Percentiles rank a stretch among this genome's conserved stretches.
phyloP scores from a whole-genome alignment of 2,797 vertebrate genomes.

The Leuciscus waleckii region DNA sequence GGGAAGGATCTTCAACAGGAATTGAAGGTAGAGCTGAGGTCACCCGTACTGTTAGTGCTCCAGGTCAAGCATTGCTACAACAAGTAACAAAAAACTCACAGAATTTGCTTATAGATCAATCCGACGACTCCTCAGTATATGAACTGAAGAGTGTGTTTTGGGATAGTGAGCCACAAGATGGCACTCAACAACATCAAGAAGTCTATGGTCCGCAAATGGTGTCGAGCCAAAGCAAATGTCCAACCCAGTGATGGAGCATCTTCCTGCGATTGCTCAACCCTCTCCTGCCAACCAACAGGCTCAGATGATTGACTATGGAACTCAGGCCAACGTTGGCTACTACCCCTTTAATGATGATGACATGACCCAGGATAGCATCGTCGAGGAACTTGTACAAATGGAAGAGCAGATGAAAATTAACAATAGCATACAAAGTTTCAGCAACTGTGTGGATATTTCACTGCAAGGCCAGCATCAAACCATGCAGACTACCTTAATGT shows the following conservation, averaged over 20 bases:
- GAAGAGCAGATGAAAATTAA: slow-evolving; percentile 97
- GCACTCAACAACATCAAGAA: slow-evolving; percentile 65
- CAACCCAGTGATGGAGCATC: slow-evolving; percentile 61
- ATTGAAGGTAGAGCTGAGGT: slow-evolving; percentile 77
- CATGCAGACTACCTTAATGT: slow-evolving; percentile 75
- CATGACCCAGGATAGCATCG: slow-evolving; percentile 98
- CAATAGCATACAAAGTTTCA: slow-evolving; percentile 81
- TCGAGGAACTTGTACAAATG: slow-evolving; percentile 98
- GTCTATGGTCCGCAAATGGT: slow-evolving; percentile 61
- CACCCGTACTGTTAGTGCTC: slow-evolving; percentile 52
- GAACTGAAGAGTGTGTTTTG: slow-evolving; percentile 81
- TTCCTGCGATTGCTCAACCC: slow-evolving; percentile 78
- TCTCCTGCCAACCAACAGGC: slow-evolving; percentile 82
- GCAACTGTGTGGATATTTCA: slow-evolving; percentile 78
- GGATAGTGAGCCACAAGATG: slow-evolving; percentile 64
- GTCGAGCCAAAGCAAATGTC: slow-evolving; percentile 59
- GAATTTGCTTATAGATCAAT: slow-evolving; percentile 72
- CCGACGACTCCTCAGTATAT: slow-evolving; percentile 72
- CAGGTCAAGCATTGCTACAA: slow-evolving; percentile 66
- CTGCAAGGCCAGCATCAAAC: slow-evolving; percentile 80
- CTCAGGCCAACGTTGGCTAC: slow-evolving; percentile 85
- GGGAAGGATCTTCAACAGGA: slow-evolving; percentile 81
- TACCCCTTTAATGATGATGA: slow-evolving; percentile 93
- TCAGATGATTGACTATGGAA: slow-evolving; percentile 79
- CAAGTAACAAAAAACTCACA: slow-evolving; percentile 79